phyloP scores from a whole-genome alignment of 1,140 invertebrate genomes.

The Agrilus planipennis region DNA sequence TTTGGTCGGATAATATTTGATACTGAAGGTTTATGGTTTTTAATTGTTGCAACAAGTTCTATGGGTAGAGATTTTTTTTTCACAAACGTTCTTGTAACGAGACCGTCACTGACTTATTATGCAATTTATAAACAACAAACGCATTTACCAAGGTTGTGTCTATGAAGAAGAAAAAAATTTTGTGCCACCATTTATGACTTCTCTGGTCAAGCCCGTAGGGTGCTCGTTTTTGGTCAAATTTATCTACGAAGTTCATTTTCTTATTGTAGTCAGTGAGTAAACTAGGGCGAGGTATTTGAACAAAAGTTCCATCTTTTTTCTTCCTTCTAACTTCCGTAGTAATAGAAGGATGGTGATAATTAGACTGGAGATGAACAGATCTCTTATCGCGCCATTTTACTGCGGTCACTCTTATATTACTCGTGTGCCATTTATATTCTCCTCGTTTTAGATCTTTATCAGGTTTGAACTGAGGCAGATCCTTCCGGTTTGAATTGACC shows the following conservation, averaged over 20 bases:
- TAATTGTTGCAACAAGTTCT: no score
- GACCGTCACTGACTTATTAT: no score
- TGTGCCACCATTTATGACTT: slow-evolving; percentile 30
- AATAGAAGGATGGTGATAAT: slow-evolving; percentile 23
- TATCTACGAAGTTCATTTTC: slow-evolving; percentile 30
- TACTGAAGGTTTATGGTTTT: no score
- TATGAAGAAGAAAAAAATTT: slow-evolving; percentile 22
- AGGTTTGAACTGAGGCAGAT: slow-evolving; percentile 13
- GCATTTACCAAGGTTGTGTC: slow-evolving; percentile 4
- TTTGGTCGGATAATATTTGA: no score
- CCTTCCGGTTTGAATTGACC: slow-evolving; percentile 14
- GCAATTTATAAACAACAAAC: neutral
- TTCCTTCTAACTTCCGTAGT: slow-evolving; percentile 23
- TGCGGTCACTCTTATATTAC: slow-evolving; percentile 11
- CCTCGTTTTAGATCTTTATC: slow-evolving; percentile 15
- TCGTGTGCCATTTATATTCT: slow-evolving; percentile 16
- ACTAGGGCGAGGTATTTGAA: slow-evolving; percentile 20
- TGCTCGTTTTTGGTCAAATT: slow-evolving; percentile 25
- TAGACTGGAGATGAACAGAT: slow-evolving; percentile 19
- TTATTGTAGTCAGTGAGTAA: slow-evolving; percentile 35
- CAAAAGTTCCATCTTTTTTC: neutral
- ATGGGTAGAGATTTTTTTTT: no score
- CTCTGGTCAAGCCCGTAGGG: slow-evolving; percentile 27
- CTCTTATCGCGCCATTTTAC: slow-evolving; percentile 25
- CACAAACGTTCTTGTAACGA: no score